Conservation (phyloP, 2,113 vertebrate genomes). For the Chascanopsetta lugubris region DNA sequence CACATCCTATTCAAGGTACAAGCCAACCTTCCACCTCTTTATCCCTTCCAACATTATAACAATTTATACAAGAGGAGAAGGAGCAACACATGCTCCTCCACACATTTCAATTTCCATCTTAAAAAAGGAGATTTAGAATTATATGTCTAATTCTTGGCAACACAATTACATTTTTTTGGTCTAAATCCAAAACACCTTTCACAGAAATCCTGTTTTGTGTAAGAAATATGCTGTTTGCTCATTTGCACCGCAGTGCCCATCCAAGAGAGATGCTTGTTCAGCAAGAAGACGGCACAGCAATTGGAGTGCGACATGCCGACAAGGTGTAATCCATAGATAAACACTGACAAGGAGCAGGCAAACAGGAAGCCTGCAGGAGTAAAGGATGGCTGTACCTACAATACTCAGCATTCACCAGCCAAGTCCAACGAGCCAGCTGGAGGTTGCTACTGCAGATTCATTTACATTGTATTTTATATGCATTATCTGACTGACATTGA, state of each 20-base stretch:
- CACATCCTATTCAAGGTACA: neutral
- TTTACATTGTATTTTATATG: slow-evolving; percentile 60
- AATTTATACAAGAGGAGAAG: slow-evolving; percentile 1
- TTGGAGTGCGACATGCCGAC: slow-evolving; percentile 67
- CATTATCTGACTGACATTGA: slow-evolving; percentile 61
- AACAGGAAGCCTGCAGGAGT: slow-evolving; percentile 57
- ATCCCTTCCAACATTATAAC: neutral
- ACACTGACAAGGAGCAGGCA: slow-evolving; percentile 72
- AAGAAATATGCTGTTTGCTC: slow-evolving; percentile 61
- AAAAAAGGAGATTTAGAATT: slow-evolving; percentile 40
- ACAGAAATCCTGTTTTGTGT: slow-evolving; percentile 45
- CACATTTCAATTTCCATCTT: slow-evolving; percentile 38
- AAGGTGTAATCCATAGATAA: slow-evolving; percentile 78
- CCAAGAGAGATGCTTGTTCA: slow-evolving; percentile 72
- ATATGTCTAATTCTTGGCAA: slow-evolving; percentile 34
- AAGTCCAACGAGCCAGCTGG: slow-evolving; percentile 64
- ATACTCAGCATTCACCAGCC: slow-evolving; percentile 30
- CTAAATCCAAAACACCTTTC: slow-evolving; percentile 40
- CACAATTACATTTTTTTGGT: slow-evolving; percentile 38
- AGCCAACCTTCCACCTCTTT: neutral
- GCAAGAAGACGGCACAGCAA: slow-evolving; percentile 65
- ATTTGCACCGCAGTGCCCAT: slow-evolving; percentile 53
- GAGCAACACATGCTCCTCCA: slow-evolving; percentile 9
- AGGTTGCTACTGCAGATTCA: slow-evolving; percentile 44
- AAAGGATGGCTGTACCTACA: slow-evolving; percentile 60